Base-by-base conservation (phyloP, 2,888 invertebrate species). In the Andrena flavipes region DNA sequence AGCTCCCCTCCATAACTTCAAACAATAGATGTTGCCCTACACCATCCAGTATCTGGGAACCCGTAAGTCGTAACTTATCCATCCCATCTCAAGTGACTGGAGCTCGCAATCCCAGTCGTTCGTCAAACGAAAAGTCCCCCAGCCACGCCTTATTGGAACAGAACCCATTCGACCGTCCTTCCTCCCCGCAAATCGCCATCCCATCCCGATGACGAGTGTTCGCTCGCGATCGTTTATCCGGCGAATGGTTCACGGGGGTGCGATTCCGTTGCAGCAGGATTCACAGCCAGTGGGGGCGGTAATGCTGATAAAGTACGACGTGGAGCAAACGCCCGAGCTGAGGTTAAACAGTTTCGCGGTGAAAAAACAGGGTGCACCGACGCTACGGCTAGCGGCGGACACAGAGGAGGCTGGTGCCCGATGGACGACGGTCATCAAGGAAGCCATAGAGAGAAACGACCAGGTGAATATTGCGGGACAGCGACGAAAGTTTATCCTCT, bases 231-330 rank as follows among this genome's bases (percentile, higher is more conserved):
- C 30, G 26, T 76, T 71, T 48, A 26, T 30, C 6, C 10, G 56
- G 33, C 29, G 67, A 67, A 67, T 54, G 56, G 49, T 35, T 72
- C 51, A 69, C 69, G 30, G 56, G 60, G 26, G 56, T 13, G 23
- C 69, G 26, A 56, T 80, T 64, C 8, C 8, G 16, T 48, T 68
- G 29, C 20, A 13, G 20, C 92, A 97, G 98, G 97, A 97, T 92
- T 96, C 96, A 80, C 97, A 97, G 93, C 98, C 98, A 76, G 97
- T 98, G 60, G 98, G 98, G 83, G 98, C 98, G 20, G 96, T 98
- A 86, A 97, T 98, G 95, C 95, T 98, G 83, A 96, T 97, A 60
- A 97, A 98, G 93, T 98, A 98, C 94, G 96, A 96, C 80, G 96
- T 98, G 8, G 94, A 95, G 67, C 94, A 95, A 73, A 95, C 96